Evolutionary conservation across 2,888 invertebrate species (phyloP).

Genomic region (Cephus runcator): DNA sequence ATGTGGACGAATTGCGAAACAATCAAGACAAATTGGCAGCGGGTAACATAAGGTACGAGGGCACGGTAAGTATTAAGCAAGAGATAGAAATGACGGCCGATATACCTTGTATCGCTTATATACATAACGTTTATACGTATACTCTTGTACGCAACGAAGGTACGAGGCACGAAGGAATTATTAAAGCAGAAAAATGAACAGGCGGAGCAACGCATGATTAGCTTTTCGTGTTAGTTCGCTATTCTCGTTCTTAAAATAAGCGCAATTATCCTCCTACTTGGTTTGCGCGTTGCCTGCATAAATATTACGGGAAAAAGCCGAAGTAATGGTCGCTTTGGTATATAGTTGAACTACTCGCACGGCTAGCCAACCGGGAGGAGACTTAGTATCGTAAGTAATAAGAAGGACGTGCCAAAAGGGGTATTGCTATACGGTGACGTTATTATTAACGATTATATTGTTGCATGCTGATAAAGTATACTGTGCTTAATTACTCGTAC

Average conservation of each 20-base stretch:
- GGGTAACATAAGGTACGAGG: slow-evolving; percentile 11
- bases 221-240: slow-evolving; percentile 39
- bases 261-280: slow-evolving; percentile 48
- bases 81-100: background rate
- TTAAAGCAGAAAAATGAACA: slow-evolving; percentile 28
- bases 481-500: slow-evolving; percentile 39
- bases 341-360: background rate
- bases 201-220: slow-evolving; percentile 46
- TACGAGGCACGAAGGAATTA: slow-evolving; percentile 25
- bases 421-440: slow-evolving; percentile 34
- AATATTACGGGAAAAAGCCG: background rate
- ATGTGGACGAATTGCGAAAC: slow-evolving; percentile 38
- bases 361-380: background rate
- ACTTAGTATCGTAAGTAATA: background rate
- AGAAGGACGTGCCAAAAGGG: slow-evolving; percentile 43
- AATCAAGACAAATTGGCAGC: slow-evolving; percentile 40
- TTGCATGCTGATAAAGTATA: slow-evolving; percentile 43
- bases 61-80: background rate
- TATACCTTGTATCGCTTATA: background rate
- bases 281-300: slow-evolving; percentile 10
- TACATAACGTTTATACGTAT: background rate
- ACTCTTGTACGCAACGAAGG: background rate
- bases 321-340: background rate
- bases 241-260: slow-evolving; percentile 40
- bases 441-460: slow-evolving; percentile 52